A percentile compares a stretch with the other conserved stretches of the same genome.
Conservation (phyloP, 2,113 vertebrate genomes). For the Centropus unirufus region DNA sequence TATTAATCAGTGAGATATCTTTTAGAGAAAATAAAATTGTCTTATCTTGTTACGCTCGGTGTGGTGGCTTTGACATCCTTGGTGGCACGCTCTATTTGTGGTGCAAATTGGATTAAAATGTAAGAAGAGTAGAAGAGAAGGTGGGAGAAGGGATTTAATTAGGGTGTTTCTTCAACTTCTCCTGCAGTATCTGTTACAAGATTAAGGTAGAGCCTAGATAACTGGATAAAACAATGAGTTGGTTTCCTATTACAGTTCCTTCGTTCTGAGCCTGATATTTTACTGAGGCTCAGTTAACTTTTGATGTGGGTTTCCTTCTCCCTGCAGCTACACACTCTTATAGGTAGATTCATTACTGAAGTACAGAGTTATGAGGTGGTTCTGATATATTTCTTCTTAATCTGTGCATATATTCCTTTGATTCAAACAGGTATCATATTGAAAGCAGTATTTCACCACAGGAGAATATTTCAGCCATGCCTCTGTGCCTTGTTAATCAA, state of each 20-base stretch:
- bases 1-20: neutral
- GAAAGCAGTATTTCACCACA: constrained; percentile 79
- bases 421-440: constrained; percentile 81
- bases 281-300: neutral
- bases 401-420: neutral
- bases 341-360: neutral
- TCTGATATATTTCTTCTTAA: neutral
- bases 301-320: neutral
- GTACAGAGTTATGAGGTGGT: neutral
- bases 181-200: neutral
- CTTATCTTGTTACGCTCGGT: neutral
- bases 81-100: neutral
- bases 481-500: constrained; percentile 79
- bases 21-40: neutral
- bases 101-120: neutral
- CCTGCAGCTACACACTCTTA: neutral
- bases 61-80: neutral
- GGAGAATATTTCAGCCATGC: constrained; percentile 76
- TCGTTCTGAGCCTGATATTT: neutral
- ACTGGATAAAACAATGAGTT: neutral
- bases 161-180: neutral
- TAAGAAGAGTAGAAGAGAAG: neutral
- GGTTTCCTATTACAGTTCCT: neutral
- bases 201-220: neutral
- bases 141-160: neutral